A percentile compares a stretch with the other conserved stretches of the same genome.
These are phyloP conservation scores for Capreolus pygargus DNA, from an alignment of 2,113 vertebrate genomes.

Conservation along the genomic window DNA sequence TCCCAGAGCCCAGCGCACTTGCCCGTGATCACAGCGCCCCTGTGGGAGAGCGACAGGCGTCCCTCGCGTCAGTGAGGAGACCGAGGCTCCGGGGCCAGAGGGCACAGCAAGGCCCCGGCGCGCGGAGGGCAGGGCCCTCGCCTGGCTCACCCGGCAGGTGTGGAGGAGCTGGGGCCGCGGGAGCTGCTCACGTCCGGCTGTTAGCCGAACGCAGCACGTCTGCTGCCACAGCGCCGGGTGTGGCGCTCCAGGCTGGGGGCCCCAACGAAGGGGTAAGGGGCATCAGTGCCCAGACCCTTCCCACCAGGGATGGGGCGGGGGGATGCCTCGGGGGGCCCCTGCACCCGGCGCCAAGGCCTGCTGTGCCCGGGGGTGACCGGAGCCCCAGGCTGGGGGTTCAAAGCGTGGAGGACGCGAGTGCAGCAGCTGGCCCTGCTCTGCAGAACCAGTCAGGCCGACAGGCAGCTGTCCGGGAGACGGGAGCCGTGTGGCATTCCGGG, in stretches of 20 bases:
- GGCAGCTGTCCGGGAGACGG: conserved; percentile 72
- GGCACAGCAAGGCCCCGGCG: rapidly evolving
- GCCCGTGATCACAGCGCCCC: rapidly evolving
- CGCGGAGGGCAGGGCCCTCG: rapidly evolving
- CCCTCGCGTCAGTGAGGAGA: background rate
- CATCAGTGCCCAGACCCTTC: background rate
- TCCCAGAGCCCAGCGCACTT: background rate
- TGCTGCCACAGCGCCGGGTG: rapidly evolving
- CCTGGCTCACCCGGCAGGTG: background rate
- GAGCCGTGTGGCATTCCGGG: conserved; percentile 28
- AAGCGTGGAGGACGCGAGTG: conserved; percentile 54
- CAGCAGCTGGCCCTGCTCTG: conserved; percentile 77
- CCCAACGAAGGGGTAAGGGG: background rate
- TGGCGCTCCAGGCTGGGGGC: too few relatives aligned
- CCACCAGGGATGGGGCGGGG: background rate
- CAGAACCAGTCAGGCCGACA: conserved; percentile 25
- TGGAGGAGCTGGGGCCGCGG: rapidly evolving
- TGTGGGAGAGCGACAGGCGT: rapidly evolving
- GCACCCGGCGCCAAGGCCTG: background rate
- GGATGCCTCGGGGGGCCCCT: background rate
- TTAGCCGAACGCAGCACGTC: rapidly evolving
- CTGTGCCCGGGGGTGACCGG: background rate
- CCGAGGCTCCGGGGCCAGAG: background rate
- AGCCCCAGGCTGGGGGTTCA: rapidly evolving
- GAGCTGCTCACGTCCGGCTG: rapidly evolving